Base-by-base conservation (phyloP, 2,888 invertebrate genomes). In the Mamestra brassicae region DNA sequence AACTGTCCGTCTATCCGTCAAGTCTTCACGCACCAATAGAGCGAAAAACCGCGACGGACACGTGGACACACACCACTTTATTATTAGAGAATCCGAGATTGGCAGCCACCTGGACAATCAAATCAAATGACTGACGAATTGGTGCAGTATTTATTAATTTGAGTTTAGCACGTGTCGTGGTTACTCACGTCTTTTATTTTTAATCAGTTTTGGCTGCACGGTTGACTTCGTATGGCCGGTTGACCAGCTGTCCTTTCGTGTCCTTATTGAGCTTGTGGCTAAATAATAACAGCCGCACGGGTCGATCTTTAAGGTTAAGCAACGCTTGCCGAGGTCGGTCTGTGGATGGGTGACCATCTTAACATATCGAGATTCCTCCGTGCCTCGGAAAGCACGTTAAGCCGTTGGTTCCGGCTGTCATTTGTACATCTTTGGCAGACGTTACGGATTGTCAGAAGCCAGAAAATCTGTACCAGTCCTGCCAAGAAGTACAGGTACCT, bases 11-110 rank as follows among this genome's bases (percentile, higher is more conserved):
- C 77, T 75, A 68, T 80, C 80, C 70, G 78, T 83, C 80, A 77
- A 69, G 80, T 90, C 90, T 91, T 91, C 80, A 90, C 89, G 90
- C 90, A 78, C 84, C 92, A 91, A 88, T 89, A 90, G 94, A 94
- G 92, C 94, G 91, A 58, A 87, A 64, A 89, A 81, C 90, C 89
- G 85, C 81, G 83, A 78, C 93, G 89, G 81, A 78, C 93, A 91
- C 92, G 93, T 89, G 93, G 79, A 64, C 79, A 78, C 4, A 54
- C 60, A 66, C n/a, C 47, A 72, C 38, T 71, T 73, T 71, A 57
- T 69, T 79, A 72, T 83, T 76, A 82, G 52, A 71, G 60, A 79
- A 74, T 73, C 58, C 10, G 66, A 82, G 85, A 86, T 87, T 86
- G 84, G 80, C 84, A 78, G 17, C 64, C 89, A 88, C 86, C 89